Percentiles rank a stretch among this genome's conserved stretches.
Conservation (phyloP, 2,888 invertebrate genomes). For the Yponomeuta sedellus region DNA sequence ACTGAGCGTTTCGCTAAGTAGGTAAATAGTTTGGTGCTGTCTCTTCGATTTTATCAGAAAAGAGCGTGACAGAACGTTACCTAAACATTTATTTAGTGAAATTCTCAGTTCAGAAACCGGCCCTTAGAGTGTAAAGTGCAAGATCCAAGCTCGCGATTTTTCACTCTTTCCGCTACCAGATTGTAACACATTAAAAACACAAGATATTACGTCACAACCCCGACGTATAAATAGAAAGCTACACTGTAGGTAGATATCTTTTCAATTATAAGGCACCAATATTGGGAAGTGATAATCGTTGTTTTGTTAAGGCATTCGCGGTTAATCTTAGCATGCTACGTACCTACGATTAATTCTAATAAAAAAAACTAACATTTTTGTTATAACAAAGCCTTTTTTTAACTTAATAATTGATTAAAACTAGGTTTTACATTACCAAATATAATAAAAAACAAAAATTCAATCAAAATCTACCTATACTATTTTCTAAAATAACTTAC, state of each 20-base stretch:
- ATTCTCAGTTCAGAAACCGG: too few species aligned
- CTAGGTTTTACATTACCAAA: background rate
- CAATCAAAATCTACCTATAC: background rate
- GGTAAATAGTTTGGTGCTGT: too few species aligned
- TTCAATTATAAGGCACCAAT: background rate
- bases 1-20: too few species aligned
- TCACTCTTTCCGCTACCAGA: too few species aligned
- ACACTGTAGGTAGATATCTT: background rate
- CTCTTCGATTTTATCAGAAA: too few species aligned
- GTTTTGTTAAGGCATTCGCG: background rate
- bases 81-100: too few species aligned
- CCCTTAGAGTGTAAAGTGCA: too few species aligned
- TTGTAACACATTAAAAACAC: background rate
- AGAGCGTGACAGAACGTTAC: too few species aligned
- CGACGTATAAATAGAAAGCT: background rate
- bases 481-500: background rate
- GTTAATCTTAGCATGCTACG: background rate
- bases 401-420: background rate
- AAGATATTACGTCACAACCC: background rate
- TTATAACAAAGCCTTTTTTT: background rate
- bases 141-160: too few species aligned
- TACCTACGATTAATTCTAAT: background rate
- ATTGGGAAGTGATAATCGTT: background rate
- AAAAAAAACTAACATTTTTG: background rate
- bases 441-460: background rate